Conservation (phyloP, 2,888 invertebrate genomes). For the Napeogenes inachia region DNA sequence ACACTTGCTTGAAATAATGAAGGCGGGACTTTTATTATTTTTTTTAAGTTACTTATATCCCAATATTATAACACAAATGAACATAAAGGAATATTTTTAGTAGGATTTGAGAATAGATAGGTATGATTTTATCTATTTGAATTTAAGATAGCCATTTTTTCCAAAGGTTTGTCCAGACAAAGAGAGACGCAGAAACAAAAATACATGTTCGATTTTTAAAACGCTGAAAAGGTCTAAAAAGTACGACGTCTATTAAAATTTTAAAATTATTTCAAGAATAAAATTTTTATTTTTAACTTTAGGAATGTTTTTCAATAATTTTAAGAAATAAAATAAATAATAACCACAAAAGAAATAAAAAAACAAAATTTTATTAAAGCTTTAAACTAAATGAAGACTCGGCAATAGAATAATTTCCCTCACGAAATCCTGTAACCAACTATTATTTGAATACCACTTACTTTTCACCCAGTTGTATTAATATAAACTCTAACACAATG, state of each 20-base stretch:
- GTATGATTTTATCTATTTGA: too few relatives aligned
- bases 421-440: slow-evolving; percentile 23
- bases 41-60: neutral
- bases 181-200: too few relatives aligned
- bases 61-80: neutral
- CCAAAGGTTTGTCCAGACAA: too few relatives aligned
- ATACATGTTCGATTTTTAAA: too few relatives aligned
- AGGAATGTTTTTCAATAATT: too few relatives aligned
- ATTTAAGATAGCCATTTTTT: too few relatives aligned
- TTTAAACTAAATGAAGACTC: slow-evolving; percentile 13
- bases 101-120: too few relatives aligned
- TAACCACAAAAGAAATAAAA: neutral
- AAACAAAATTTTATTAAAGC: neutral
- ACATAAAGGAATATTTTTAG: neutral
- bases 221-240: too few relatives aligned
- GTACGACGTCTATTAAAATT: too few relatives aligned
- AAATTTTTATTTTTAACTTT: too few relatives aligned
- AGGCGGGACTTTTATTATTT: neutral
- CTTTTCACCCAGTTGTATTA: neutral
- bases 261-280: too few relatives aligned
- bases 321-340: too few relatives aligned
- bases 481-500: slow-evolving; percentile 5
- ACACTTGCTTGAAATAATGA: slow-evolving; percentile 1
- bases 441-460: slow-evolving; percentile 22
- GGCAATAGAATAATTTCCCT: slow-evolving; percentile 18